phyloP scores from a whole-genome alignment of 2,797 vertebrate species.

The Parauchenoglanis punctatus region DNA sequence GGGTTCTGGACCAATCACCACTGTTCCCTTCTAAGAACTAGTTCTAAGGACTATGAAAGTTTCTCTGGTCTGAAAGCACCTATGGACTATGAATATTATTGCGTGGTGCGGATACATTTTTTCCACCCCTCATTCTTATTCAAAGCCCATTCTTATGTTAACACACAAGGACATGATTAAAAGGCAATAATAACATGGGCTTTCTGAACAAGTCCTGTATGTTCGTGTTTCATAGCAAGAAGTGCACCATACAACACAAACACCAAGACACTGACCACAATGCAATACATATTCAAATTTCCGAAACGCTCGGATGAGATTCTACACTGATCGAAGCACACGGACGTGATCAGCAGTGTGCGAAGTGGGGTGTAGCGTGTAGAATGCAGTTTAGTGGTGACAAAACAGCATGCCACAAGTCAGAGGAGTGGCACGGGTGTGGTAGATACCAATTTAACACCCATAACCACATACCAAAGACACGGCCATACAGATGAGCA shows the following conservation, averaged over 20 bases:
- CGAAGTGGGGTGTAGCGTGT: slow-evolving; percentile 56
- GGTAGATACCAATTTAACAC: slow-evolving; percentile 59
- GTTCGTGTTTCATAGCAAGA: no score
- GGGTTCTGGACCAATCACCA: no score
- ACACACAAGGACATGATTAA: background rate
- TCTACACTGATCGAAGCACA: background rate
- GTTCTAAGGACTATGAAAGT: no score
- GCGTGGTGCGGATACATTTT: background rate
- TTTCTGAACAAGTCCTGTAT: background rate
- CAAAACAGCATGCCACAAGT: slow-evolving; percentile 64
- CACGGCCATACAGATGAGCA: background rate
- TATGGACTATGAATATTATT: background rate
- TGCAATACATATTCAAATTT: background rate
- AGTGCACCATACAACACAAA: background rate
- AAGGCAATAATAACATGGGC: background rate
- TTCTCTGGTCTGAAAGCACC: no score
- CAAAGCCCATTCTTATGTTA: background rate
- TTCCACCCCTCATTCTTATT: no score
- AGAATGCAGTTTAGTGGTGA: slow-evolving; percentile 68
- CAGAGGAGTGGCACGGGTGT: slow-evolving; percentile 64
- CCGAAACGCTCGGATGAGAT: background rate
- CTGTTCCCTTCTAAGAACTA: no score
- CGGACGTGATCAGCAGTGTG: background rate
- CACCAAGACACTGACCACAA: background rate
- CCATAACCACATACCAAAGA: slow-evolving; percentile 19